phyloP scores from a whole-genome alignment of 2,888 invertebrate species.

The Melieria picta region DNA sequence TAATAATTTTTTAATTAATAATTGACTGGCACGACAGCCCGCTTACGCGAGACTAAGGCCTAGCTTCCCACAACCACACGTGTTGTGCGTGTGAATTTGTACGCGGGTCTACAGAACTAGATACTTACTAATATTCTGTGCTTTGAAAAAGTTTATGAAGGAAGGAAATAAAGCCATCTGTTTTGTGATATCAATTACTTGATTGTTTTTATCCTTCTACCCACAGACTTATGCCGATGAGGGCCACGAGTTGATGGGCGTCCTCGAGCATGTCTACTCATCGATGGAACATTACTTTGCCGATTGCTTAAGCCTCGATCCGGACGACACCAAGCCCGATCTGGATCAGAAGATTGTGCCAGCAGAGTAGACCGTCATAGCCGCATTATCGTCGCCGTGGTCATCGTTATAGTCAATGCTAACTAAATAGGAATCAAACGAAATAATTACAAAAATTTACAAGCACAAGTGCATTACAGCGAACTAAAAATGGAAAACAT shows the following conservation, averaged over 20 bases:
- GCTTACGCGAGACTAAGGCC: too few species aligned
- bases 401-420: not conserved
- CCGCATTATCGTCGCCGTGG: too few species aligned
- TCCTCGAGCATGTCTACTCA: slow-evolving; percentile 89
- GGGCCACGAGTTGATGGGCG: slow-evolving; percentile 85
- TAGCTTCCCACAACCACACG: too few species aligned
- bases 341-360: slow-evolving; percentile 65
- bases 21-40: too few species aligned
- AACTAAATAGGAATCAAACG: slow-evolving; percentile 16
- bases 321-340: slow-evolving; percentile 74
- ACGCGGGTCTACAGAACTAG: too few species aligned
- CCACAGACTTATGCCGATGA: slow-evolving; percentile 91
- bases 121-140: too few species aligned
- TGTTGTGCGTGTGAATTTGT: too few species aligned
- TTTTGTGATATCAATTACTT: too few species aligned
- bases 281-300: slow-evolving; percentile 94
- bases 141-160: too few species aligned
- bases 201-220: slow-evolving; percentile 9
- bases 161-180: too few species aligned
- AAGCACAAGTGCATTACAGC: slow-evolving; percentile 46
- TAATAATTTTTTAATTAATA: too few species aligned
- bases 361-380: slow-evolving; percentile 52
- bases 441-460: slow-evolving; percentile 38
- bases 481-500: slow-evolving; percentile 32
- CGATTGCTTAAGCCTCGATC: slow-evolving; percentile 89